Percentiles rank a stretch among this genome's conserved stretches.
Conservation (phyloP, 2,797 vertebrate genomes). For the Lepilemur septentrionalis region DNA sequence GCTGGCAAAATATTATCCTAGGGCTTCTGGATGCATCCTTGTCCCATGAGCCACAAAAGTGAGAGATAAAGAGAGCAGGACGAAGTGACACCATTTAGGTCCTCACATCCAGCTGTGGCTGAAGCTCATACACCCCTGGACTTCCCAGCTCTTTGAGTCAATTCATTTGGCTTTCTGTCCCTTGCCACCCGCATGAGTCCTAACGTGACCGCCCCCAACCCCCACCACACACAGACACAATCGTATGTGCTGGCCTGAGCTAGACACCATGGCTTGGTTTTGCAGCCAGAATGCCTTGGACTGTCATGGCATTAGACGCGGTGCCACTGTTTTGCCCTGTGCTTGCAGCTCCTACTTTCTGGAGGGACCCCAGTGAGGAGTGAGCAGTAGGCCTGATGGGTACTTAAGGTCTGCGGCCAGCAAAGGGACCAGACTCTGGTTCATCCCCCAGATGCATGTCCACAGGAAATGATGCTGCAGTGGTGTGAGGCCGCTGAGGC, state of each 20-base stretch:
- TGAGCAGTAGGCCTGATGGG: not conserved
- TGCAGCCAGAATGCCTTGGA: not conserved
- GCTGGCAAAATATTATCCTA: not conserved
- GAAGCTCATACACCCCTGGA: not conserved
- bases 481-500: not conserved
- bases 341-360: not conserved
- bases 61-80: not conserved
- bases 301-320: not conserved
- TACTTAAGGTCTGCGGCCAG: not conserved
- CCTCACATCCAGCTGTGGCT: not conserved
- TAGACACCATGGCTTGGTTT: not conserved
- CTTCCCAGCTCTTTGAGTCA: not conserved
- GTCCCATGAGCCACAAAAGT: not conserved
- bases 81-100: too few species aligned
- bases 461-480: not conserved
- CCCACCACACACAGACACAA: too few species aligned
- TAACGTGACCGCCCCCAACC: accelerated
- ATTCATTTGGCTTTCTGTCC: not conserved
- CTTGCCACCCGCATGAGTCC: not conserved
- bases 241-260: not conserved
- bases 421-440: not conserved
- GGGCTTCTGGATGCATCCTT: not conserved
- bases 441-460: not conserved
- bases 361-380: not conserved
- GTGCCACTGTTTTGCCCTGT: not conserved